Base-by-base conservation (phyloP, 2,888 invertebrate genomes). In the Agrotis clavis region DNA sequence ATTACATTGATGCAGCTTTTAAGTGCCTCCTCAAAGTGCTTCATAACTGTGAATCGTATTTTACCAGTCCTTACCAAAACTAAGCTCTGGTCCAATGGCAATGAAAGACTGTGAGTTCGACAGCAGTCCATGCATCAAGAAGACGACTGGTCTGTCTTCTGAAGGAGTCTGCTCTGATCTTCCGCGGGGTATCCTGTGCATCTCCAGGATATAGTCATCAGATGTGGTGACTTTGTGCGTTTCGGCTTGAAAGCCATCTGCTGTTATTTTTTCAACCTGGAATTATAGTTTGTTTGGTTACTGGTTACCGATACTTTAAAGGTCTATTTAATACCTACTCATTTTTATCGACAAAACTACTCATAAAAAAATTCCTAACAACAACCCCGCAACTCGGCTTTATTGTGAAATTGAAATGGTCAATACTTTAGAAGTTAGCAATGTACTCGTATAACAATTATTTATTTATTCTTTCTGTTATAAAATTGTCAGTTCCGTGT, bases 41-140 rank as follows among this genome's bases (percentile, higher is more conserved):
- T 41, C 41, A 41, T 41, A 41, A 41, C 11, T 41, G 2, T 41
- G 41, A 41, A 41, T 11, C 41, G 41, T 41, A 9, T 41, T 41
- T 14, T 56, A 48, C 14, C 5, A n/a, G 45, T 18, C 11, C 84
- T 88, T 78, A 93, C 93, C 93, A 25, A 92, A 69, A 48, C 90
- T 85, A 3, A 80, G 21, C n/a, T 91, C 87, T 7, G 90, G 82
- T 19, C 92, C 92, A 6, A 91, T 59, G 2, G 9, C 14, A 41
- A 92, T 69, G 50, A 82, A 93, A 13, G 80, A 71, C 56, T 84
- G 86, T 0, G 93, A 92, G 6, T 89, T 82, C 4, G 86, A 77
- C 21, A 87, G 63, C 0, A 93, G 80, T 0, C 94, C 94, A 62
- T 94, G 94, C 93, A 94, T 93, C 3, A 93, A 65, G 66, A 94